Percentiles rank a stretch among this genome's conserved stretches.
phyloP scores from a whole-genome alignment of 2,888 invertebrate species.

The Coelopa pilipes region DNA sequence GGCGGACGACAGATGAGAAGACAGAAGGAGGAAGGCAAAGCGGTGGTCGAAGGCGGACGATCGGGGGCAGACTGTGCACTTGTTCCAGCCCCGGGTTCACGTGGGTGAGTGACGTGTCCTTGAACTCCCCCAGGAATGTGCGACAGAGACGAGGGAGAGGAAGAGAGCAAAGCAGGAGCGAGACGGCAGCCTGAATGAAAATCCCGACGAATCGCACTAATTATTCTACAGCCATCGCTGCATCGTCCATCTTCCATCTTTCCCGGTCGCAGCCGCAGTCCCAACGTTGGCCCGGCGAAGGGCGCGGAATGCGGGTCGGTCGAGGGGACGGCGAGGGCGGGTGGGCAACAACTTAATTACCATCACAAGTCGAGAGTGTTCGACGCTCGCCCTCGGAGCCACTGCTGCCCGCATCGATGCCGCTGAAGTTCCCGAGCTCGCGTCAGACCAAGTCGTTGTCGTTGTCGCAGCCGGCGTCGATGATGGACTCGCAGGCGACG shows the following conservation, averaged over 20 bases:
- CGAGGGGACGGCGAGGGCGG: not conserved
- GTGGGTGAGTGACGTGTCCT: slow-evolving; percentile 24
- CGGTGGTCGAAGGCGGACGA: not conserved
- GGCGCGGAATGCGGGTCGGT: too few relatives aligned
- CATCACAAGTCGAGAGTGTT: slow-evolving; percentile 24
- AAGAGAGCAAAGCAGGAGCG: not conserved
- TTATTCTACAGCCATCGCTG: slow-evolving; percentile 26
- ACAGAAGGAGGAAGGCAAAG: not conserved
- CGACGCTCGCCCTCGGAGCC: slow-evolving; percentile 2
- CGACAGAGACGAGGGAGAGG: too few relatives aligned
- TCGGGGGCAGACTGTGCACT: not conserved
- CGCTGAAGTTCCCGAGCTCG: slow-evolving; percentile 28
- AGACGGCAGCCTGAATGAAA: slow-evolving; percentile 11
- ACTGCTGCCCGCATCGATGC: slow-evolving; percentile 24
- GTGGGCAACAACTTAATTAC: slow-evolving; percentile 38
- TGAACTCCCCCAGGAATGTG: slow-evolving; percentile 8
- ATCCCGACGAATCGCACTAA: slow-evolving; percentile 19
- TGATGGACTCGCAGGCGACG: not conserved
- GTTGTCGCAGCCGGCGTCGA: not conserved
- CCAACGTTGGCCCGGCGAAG: not conserved
- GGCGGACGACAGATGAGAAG: not conserved
- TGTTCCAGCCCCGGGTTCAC: not conserved
- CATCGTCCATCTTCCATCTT: not conserved
- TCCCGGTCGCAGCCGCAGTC: not conserved
- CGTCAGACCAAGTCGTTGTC: slow-evolving; percentile 2